Evolutionary conservation across 1,140 invertebrate species (phyloP), one percentile per base, ranked within the genome.

Genomic region (Augochlora pura): DNA sequence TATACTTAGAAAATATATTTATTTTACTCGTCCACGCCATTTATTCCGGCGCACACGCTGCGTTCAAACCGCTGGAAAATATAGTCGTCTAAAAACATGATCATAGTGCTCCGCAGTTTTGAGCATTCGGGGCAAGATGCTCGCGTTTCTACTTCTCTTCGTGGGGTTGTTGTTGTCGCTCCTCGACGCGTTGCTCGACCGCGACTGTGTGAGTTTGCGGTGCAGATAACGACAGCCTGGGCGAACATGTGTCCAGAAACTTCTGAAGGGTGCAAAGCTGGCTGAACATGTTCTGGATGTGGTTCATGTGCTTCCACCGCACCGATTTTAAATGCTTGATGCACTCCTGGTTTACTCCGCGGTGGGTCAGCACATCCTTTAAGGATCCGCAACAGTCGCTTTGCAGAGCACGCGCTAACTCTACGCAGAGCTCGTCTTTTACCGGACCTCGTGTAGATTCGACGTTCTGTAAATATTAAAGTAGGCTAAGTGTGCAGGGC

Each of bases 241-340:
- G 87, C 32, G 87, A 88, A 63, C 86, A 93, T 2, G 88, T 86
- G 84, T 93, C 92, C 38, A 93, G 66, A 81, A 91, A 90, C 65
- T 89, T 86, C 75, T 94, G 92, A 21, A 94, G 84, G 42, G 91
- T 89, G 25, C 91, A 91, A 10, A 93, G 77, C 73, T 91, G 87
- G 60, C 81, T 87, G 7, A 92, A 86, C 76, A 93, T 90, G 2
- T 89, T 84, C 67, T 92, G 93, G 42, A 94, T 93, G 63, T 92
- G 92, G 76, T 92, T 91, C 66, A 94, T 79, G 68, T 93, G 91
- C 32, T 89, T 88, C 90, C 91, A 93, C 21, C 92, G 87, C 39
- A 93, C 77, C 60, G 88, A 86, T 72, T 92, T 92, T 39, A 93
- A 75, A 60, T 91, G 89, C 67, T 88, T 92, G 39, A 92, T 81